Percentiles rank a stretch among this genome's conserved stretches.
Conservation (phyloP, 1,140 invertebrate genomes). For the Cardiocondyla obscurior region DNA sequence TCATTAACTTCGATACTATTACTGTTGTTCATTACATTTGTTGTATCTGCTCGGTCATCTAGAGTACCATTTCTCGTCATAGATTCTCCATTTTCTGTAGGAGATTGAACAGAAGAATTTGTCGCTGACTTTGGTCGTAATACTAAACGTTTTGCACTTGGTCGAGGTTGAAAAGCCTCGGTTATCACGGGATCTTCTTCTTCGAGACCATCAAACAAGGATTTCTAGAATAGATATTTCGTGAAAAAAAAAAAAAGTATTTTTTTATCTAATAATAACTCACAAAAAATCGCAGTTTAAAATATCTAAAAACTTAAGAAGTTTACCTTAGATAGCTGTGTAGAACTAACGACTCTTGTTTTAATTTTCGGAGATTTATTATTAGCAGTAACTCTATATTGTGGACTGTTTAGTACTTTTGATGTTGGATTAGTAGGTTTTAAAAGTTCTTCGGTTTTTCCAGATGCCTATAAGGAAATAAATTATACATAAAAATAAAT, state of each 20-base stretch:
- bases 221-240: conserved; percentile 83
- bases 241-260: background rate
- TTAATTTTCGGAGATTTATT: conserved; percentile 86
- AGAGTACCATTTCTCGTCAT: conserved; percentile 30
- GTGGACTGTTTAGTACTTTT: conserved; percentile 83
- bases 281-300: too few relatives aligned
- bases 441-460: conserved; percentile 88
- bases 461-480: conserved; percentile 81
- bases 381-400: conserved; percentile 87
- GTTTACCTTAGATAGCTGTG: conserved; percentile 84
- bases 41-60: conserved; percentile 38
- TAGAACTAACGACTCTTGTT: conserved; percentile 84
- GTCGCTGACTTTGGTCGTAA: conserved; percentile 81
- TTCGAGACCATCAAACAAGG: conserved; percentile 89
- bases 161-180: conserved; percentile 86
- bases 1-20: conserved; percentile 69
- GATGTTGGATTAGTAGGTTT: conserved; percentile 89
- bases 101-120: conserved; percentile 54
- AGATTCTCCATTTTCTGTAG: conserved; percentile 64
- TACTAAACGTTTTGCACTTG: conserved; percentile 87
- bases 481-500: background rate
- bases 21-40: conserved; percentile 30
- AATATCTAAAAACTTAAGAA: conserved; percentile 75
- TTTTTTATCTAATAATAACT: too few relatives aligned
- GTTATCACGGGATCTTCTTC: conserved; percentile 87